Evolutionary conservation across 2,113 vertebrate species (phyloP).

Genomic region (Sialia sialis): DNA sequence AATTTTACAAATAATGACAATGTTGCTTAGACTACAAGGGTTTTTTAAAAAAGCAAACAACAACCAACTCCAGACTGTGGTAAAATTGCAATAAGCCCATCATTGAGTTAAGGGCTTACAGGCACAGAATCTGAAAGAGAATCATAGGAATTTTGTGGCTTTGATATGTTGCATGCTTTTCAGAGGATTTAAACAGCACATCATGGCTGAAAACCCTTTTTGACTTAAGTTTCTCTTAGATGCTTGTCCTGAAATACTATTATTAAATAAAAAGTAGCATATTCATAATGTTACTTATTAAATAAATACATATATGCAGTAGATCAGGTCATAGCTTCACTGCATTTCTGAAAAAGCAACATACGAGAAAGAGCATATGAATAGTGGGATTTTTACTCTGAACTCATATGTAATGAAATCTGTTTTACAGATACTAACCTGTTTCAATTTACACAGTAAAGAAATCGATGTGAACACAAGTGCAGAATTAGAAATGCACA

Average conservation of each 20-base stretch:
- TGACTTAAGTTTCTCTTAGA: neutral
- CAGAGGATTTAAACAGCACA: neutral
- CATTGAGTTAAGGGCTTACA: neutral
- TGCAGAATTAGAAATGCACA: neutral
- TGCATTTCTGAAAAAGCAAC: neutral
- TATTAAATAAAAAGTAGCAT: neutral
- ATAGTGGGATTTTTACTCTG: neutral
- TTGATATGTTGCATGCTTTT: neutral
- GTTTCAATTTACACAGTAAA: neutral
- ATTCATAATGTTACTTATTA: neutral
- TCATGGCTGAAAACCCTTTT: neutral
- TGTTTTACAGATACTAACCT: neutral
- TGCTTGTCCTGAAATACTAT: neutral
- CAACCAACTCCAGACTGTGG: accelerated
- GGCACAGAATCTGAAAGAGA: neutral
- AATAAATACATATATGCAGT: neutral
- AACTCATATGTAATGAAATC: neutral
- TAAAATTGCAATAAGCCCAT: neutral
- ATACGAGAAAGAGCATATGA: neutral
- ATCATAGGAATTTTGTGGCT: neutral
- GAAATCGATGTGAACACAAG: neutral
- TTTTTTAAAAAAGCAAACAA: neutral
- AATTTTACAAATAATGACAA: neutral
- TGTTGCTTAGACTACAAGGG: neutral
- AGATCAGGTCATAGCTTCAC: neutral